A percentile compares a stretch with the other conserved stretches of the same genome.
These are phyloP conservation scores for Peribatodes rhomboidaria DNA, from an alignment of 2,888 invertebrate species.

Conservation along the genomic window DNA sequence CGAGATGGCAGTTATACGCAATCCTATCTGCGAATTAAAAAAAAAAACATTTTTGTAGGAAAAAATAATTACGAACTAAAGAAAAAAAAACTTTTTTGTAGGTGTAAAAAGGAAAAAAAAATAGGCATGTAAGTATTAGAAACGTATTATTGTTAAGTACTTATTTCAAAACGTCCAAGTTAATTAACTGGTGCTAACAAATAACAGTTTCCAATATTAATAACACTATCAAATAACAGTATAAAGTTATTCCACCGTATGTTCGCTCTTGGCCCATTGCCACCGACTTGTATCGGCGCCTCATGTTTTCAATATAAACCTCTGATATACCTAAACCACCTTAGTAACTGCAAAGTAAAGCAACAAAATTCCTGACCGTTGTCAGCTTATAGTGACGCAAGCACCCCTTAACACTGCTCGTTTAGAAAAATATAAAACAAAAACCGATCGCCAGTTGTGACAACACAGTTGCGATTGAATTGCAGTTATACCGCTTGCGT, in stretches of 20 bases:
- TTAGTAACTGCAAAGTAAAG: not conserved
- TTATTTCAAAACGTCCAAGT: not conserved
- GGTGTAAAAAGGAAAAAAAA: no score
- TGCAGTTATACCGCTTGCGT: not conserved
- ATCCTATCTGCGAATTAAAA: no score
- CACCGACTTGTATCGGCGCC: slow-evolving; percentile 67
- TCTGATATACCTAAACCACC: slow-evolving; percentile 2
- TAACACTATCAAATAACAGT: slow-evolving; percentile 41
- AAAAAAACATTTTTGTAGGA: no score
- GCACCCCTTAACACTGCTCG: not conserved
- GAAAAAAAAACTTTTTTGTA: no score
- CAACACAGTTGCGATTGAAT: not conserved
- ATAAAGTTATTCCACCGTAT: slow-evolving; percentile 38
- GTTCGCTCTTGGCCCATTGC: slow-evolving; percentile 68
- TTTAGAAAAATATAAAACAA: not conserved
- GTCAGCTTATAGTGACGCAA: not conserved
- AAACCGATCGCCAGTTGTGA: not conserved
- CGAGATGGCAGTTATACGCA: no score
- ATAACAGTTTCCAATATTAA: slow-evolving; percentile 28
- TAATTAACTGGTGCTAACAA: not conserved
- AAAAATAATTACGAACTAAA: no score
- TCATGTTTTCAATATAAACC: slow-evolving; percentile 36
- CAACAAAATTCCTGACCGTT: not conserved
- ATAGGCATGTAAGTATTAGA: no score
- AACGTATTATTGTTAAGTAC: no score